Evolutionary conservation across 2,113 vertebrate species (phyloP), one percentile per base, ranked within the genome.

Genomic region (Thermophis baileyi): DNA sequence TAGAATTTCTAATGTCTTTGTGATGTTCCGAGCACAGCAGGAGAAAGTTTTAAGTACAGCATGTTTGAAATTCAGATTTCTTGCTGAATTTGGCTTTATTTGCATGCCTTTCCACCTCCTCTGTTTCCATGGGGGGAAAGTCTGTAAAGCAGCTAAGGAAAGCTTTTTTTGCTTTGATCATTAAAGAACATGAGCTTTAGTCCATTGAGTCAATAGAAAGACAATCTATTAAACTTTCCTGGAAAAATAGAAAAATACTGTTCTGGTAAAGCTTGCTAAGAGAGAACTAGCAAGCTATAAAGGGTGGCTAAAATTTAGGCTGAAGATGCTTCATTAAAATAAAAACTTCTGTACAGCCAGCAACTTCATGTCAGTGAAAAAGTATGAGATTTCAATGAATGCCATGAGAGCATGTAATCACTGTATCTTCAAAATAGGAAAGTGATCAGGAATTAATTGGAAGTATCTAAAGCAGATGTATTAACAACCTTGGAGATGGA

Each of bases 361-460:
- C 44, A 54, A 89, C 69, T 90, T 3, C 46, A 54, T 27, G 25
- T 92, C 92, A 93, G 3, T 3, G 49, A 49, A 3, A 4, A 89
- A 91, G 7, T 86, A 18, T 50, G 87, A 46, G 22, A 46, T 69
- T 91, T 88, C 35, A 3, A 10, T 85, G 53, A 69, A 74, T 89
- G 90, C 87, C 85, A 93, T 94, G 87, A 89, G 69, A 35, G 1
- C 53, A 1, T 35, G 35, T 55, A 94, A 92, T 89, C 92, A 22
- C 47, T 85, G 0, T 86, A 49, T 94, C 89, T 88, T 93, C 57
- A 51, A 95, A 92, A 94, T 49, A 94, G 47, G 24, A 53, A 50
- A 53, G 92, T 93, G 74, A 81, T 24, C 30, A 91, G 27, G 9
- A 40, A 50, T 87, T 92, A 94, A 95, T 90, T 95, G 90, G 49